Conservation (phyloP, 2,888 invertebrate genomes). For the Tenthredo livida region DNA sequence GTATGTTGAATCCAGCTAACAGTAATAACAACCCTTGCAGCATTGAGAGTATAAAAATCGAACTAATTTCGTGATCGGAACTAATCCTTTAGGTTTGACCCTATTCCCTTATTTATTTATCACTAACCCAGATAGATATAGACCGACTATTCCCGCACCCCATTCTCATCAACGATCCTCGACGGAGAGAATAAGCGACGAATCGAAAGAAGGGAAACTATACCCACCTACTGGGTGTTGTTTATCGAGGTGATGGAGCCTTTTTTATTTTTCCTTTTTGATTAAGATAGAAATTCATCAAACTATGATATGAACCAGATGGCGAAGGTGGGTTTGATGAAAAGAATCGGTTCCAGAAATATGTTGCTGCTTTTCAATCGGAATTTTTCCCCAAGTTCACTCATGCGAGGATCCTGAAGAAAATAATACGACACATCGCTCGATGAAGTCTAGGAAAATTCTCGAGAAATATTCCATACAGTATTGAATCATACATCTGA, state of each 20-base stretch:
- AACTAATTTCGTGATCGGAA: constrained; percentile 6
- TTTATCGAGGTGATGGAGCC: not conserved
- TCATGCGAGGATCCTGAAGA: not conserved
- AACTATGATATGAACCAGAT: not conserved
- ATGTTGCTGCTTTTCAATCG: not conserved
- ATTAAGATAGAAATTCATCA: not conserved
- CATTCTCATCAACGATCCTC: constrained; percentile 1
- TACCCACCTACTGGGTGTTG: not conserved
- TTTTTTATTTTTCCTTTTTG: not conserved
- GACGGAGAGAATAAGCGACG: not conserved
- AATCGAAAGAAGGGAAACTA: not conserved
- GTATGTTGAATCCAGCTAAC: not conserved
- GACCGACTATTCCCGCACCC: not conserved
- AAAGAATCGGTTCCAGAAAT: not conserved
- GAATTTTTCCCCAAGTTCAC: not conserved
- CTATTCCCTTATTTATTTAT: constrained; percentile 21
- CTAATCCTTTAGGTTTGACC: not conserved
- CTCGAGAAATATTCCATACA: not conserved
- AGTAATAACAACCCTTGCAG: constrained; percentile 25
- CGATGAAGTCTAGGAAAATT: not conserved
- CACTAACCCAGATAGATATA: not conserved
- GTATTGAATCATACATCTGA: no score
- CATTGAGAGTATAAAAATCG: not conserved
- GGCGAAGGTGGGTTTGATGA: not conserved
- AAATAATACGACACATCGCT: not conserved